phyloP scores from a whole-genome alignment of 1,140 invertebrate genomes.

The Chlorops oryzae region DNA sequence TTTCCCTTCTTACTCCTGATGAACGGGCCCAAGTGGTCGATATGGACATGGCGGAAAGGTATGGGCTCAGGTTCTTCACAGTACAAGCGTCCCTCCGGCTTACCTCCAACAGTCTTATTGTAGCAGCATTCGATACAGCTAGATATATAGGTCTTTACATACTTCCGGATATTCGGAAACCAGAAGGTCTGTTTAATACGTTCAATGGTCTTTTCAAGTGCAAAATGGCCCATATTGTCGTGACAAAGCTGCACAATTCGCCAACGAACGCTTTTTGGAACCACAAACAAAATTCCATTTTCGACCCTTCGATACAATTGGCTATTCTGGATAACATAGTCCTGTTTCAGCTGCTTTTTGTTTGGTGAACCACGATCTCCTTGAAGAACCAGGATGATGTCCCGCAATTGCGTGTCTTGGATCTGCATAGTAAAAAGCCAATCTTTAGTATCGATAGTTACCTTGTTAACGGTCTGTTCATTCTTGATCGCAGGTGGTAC shows the following conservation, averaged over 20 bases:
- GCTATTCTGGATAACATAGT: slow-evolving; percentile 7
- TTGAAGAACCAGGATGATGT: slow-evolving; percentile 2
- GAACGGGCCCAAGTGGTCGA: slow-evolving; percentile 33
- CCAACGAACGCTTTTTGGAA: slow-evolving; percentile 13
- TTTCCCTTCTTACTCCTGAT: slow-evolving; percentile 34
- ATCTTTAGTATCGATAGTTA: no score
- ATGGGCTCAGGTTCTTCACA: slow-evolving; percentile 26
- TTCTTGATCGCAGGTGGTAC: no score
- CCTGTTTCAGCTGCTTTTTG: slow-evolving; percentile 5
- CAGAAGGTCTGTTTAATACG: slow-evolving; percentile 21
- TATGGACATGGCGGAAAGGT: slow-evolving; percentile 30
- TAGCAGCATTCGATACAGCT: slow-evolving; percentile 27
- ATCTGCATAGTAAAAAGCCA: slow-evolving; percentile 8
- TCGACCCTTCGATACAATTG: slow-evolving; percentile 2
- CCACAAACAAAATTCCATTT: slow-evolving; percentile 1
- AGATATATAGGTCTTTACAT: slow-evolving; percentile 21
- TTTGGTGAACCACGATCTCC: neutral
- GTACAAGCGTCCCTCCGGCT: slow-evolving; percentile 23
- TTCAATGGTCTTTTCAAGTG: slow-evolving; percentile 21
- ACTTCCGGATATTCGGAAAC: slow-evolving; percentile 29
- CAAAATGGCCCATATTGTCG: slow-evolving; percentile 27
- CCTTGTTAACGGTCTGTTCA: no score
- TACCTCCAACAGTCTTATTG: slow-evolving; percentile 20
- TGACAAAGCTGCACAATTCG: slow-evolving; percentile 16
- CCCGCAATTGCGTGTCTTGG: neutral